Conservation (phyloP, 2,888 invertebrate species). For the Caenorhabditis sinica region DNA sequence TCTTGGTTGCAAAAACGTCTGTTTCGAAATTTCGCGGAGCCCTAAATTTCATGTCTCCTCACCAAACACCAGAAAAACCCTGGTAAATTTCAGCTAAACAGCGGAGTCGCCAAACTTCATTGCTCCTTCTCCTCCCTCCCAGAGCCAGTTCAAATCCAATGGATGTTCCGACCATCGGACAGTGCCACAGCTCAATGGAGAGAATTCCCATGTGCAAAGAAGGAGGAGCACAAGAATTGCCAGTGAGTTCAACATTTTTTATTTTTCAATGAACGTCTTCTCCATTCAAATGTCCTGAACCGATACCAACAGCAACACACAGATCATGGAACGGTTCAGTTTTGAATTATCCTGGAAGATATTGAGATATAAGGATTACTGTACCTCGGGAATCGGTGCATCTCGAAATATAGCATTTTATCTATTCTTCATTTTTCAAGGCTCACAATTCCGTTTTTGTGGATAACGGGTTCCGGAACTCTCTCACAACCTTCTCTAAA, state of each 20-base stretch:
- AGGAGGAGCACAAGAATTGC: constrained; percentile 62
- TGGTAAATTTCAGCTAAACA: constrained; percentile 32
- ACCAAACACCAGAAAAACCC: neutral
- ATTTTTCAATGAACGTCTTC: neutral
- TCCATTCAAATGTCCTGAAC: constrained; percentile 42
- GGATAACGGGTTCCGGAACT: neutral
- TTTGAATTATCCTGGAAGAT: constrained; percentile 26
- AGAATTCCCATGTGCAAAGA: constrained; percentile 60
- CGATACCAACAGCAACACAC: constrained; percentile 29
- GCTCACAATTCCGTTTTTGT: neutral
- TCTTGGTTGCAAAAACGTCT: too few relatives aligned
- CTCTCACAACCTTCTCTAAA: neutral
- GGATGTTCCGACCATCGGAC: constrained; percentile 60
- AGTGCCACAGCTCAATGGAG: constrained; percentile 51
- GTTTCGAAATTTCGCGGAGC: too few relatives aligned
- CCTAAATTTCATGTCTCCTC: neutral
- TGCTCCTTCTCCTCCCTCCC: constrained; percentile 65
- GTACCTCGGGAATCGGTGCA: neutral
- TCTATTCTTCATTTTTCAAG: neutral
- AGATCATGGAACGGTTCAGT: constrained; percentile 43
- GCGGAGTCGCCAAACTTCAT: constrained; percentile 39
- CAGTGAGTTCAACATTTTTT: constrained; percentile 34
- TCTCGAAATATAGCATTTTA: neutral
- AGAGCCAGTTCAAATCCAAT: constrained; percentile 58
- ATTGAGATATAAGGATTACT: neutral